Evolutionary conservation across 2,113 vertebrate genomes (phyloP).

Genomic region (Heloderma charlesbogerti): DNA sequence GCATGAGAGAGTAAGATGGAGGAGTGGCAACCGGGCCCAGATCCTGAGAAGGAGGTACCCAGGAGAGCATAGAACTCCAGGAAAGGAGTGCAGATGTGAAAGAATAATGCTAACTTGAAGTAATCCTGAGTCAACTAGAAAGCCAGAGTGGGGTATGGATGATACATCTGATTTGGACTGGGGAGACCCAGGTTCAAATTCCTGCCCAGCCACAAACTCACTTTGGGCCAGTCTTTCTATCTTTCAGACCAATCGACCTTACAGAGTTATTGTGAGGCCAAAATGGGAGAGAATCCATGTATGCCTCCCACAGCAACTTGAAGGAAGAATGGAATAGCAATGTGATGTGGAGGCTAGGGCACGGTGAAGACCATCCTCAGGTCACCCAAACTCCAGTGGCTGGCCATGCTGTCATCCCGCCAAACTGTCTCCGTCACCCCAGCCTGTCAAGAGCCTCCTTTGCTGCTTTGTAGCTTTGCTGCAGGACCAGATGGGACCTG

Average conservation of each 20-base stretch:
- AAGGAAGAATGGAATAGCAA: not conserved
- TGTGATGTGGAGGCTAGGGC: not conserved
- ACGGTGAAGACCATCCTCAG: not conserved
- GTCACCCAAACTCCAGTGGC: not conserved
- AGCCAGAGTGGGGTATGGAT: not conserved
- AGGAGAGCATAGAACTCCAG: not conserved
- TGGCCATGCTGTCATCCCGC: not conserved
- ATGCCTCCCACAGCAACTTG: not conserved
- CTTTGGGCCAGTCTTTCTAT: not conserved
- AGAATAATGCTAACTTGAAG: not conserved
- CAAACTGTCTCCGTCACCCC: accelerated
- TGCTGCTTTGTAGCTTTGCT: not conserved
- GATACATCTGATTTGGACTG: not conserved
- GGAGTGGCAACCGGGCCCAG: not conserved
- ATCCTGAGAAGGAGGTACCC: not conserved
- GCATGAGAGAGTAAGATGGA: not conserved
- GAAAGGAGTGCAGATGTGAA: not conserved
- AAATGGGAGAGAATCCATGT: not conserved
- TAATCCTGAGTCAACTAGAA: not conserved
- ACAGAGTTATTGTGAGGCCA: not conserved
- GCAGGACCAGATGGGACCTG: conserved; percentile 34
- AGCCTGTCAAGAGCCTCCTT: not conserved
- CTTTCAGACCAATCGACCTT: not conserved
- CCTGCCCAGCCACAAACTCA: not conserved
- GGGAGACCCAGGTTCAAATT: not conserved